Conservation (phyloP, 2,888 invertebrate species). For the Andricus quercusramuli region DNA sequence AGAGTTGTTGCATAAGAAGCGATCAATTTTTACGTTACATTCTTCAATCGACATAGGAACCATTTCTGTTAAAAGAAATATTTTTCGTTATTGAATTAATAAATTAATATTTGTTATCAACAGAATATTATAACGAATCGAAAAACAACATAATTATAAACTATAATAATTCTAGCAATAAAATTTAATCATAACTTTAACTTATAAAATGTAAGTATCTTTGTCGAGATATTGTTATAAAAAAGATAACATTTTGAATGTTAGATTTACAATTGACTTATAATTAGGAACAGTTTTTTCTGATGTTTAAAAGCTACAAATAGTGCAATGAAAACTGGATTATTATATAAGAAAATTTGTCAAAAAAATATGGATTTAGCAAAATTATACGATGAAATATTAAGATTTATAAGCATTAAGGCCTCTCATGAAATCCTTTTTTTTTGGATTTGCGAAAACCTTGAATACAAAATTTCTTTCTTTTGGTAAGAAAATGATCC, state of each 20-base stretch:
- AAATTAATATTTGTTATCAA: background rate
- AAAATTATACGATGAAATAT: too few relatives aligned
- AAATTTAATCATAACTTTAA: background rate
- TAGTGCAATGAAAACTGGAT: too few relatives aligned
- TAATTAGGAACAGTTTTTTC: background rate
- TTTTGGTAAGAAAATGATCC: too few relatives aligned
- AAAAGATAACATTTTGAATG: background rate
- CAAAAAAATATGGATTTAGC: too few relatives aligned
- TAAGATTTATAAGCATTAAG: too few relatives aligned
- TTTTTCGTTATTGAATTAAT: background rate
- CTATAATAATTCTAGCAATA: background rate
- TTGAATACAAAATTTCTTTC: too few relatives aligned
- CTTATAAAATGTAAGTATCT: background rate
- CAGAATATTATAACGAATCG: background rate
- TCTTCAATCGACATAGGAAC: background rate
- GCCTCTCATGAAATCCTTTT: too few relatives aligned
- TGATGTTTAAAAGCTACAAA: too few relatives aligned
- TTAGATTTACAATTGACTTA: background rate
- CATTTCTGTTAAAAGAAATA: constrained; percentile 27
- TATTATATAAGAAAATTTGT: too few relatives aligned
- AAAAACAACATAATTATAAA: background rate
- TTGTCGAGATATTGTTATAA: too few relatives aligned
- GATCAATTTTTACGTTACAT: constrained; percentile 3
- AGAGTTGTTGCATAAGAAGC: constrained; percentile 80
- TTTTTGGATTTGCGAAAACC: too few relatives aligned